Conservation (phyloP, 2,113 vertebrate genomes). For the Siphamia tubifer region DNA sequence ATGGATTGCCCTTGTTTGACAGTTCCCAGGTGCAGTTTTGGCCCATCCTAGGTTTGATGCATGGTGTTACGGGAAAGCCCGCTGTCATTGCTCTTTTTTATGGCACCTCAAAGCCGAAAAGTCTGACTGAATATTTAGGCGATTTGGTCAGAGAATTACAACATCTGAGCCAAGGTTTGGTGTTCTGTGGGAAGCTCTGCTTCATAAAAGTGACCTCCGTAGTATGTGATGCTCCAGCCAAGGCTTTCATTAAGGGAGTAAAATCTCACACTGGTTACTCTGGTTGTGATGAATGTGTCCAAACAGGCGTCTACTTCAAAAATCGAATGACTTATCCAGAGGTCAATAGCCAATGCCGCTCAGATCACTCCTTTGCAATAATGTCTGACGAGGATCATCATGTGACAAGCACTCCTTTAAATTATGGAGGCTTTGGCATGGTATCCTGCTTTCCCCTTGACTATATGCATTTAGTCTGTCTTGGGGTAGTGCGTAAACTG, state of each 20-base stretch:
- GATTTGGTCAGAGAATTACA: not conserved
- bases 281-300: not conserved
- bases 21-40: not conserved
- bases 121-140: not conserved
- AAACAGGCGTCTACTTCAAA: no score
- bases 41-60: not conserved
- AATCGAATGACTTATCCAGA: no score
- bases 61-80: not conserved
- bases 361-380: no score
- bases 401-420: no score
- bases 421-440: no score
- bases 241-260: not conserved
- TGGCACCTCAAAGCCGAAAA: not conserved
- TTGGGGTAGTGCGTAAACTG: no score
- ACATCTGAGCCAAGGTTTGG: no score
- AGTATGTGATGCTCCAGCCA: not conserved
- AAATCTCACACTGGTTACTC: not conserved
- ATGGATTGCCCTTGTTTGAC: not conserved
- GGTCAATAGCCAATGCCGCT: no score
- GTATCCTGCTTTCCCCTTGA: no score
- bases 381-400: no score
- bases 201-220: not conserved
- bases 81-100: not conserved
- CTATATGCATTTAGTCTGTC: no score
- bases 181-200: not conserved